These are phyloP conservation scores for Augiades crinisus DNA, from an alignment of 2,888 invertebrate species.

Conservation along the genomic window DNA sequence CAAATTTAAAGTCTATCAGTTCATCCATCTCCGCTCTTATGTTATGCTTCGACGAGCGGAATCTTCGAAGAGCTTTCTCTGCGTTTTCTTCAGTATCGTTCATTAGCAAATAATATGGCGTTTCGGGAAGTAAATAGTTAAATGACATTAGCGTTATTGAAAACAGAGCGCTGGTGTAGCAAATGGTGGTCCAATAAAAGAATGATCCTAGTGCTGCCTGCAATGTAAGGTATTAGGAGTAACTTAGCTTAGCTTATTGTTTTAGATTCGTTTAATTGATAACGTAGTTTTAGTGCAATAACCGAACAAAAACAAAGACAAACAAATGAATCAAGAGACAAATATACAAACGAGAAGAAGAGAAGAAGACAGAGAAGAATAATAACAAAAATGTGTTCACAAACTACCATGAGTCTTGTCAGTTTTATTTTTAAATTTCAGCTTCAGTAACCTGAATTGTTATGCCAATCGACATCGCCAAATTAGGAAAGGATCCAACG, in stretches of 20 bases:
- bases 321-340: too few species aligned
- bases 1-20: slow-evolving; percentile 48
- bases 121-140: slow-evolving; percentile 49
- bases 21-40: slow-evolving; percentile 46
- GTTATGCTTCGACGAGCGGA: slow-evolving; percentile 44
- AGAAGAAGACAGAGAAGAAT: too few species aligned
- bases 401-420: too few species aligned
- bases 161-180: slow-evolving; percentile 39
- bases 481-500: slow-evolving; percentile 83
- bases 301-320: too few species aligned
- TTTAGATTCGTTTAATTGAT: too few species aligned
- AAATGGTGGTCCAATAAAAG: slow-evolving; percentile 45
- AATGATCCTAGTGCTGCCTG: slow-evolving; percentile 48
- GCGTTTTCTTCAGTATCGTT: slow-evolving; percentile 37
- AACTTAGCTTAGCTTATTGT: background rate
- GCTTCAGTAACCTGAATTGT: slow-evolving; percentile 59
- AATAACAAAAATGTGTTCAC: too few species aligned
- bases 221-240: slow-evolving; percentile 25
- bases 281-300: too few species aligned
- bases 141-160: slow-evolving; percentile 35
- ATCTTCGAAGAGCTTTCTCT: slow-evolving; percentile 37
- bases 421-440: too few species aligned
- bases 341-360: too few species aligned
- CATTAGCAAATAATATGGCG: slow-evolving; percentile 53
- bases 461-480: slow-evolving; percentile 84